Percentiles rank a stretch among this genome's conserved stretches.
These are phyloP conservation scores for Diarsia dahlii DNA, from an alignment of 2,888 invertebrate genomes.

Conservation along the genomic window DNA sequence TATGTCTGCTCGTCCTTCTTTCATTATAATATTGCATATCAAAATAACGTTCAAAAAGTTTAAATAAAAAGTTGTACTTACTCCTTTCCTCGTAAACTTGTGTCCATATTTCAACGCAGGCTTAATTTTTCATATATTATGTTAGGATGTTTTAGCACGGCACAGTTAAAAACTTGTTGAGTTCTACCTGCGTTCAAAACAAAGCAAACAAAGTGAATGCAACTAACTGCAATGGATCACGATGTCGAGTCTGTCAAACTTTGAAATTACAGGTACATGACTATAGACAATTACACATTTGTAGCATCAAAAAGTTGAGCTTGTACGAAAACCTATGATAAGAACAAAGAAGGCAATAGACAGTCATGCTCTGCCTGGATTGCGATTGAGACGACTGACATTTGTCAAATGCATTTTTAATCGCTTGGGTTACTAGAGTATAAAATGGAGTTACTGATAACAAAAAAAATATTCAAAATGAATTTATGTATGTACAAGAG, in stretches of 20 bases:
- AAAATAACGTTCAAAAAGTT: constrained; percentile 56
- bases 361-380: constrained; percentile 36
- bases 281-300: neutral
- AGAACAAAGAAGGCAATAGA: constrained; percentile 21
- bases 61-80: constrained; percentile 55
- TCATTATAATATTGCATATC: constrained; percentile 10
- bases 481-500: neutral
- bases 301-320: constrained; percentile 9
- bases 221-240: constrained; percentile 58
- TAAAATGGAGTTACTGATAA: neutral
- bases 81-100: constrained; percentile 49
- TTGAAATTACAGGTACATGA: constrained; percentile 13
- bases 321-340: fast-evolving
- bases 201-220: constrained; percentile 71
- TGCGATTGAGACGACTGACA: constrained; percentile 8
- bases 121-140: constrained; percentile 38
- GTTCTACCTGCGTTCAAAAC: constrained; percentile 62
- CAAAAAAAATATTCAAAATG: neutral
- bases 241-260: constrained; percentile 44
- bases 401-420: constrained; percentile 48
- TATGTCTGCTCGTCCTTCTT: constrained; percentile 12
- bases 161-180: constrained; percentile 60
- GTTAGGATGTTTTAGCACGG: constrained; percentile 37
- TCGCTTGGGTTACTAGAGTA: constrained; percentile 15
- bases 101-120: constrained; percentile 46